phyloP scores from a whole-genome alignment of 2,113 vertebrate species.

The Eclectus roratus region DNA sequence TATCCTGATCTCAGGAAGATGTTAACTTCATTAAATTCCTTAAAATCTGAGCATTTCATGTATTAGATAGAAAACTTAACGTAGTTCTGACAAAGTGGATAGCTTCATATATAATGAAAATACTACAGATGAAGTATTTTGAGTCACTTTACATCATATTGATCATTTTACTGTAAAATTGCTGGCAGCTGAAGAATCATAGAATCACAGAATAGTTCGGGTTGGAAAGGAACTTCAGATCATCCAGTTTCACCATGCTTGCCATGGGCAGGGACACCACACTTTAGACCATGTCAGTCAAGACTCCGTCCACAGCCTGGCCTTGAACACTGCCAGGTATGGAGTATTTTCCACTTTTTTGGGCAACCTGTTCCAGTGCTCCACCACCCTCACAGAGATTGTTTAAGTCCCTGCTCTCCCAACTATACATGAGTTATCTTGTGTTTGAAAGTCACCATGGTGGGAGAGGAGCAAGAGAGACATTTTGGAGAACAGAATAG shows the following conservation, averaged over 20 bases:
- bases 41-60: background rate
- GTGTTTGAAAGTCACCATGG: background rate
- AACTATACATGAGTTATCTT: background rate
- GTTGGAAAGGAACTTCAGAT: background rate
- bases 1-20: background rate
- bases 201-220: background rate
- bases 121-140: background rate
- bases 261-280: background rate
- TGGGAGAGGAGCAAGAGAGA: background rate
- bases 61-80: background rate
- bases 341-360: background rate
- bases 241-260: background rate
- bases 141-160: background rate
- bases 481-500: background rate
- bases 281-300: background rate
- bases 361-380: background rate
- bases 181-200: background rate
- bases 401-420: background rate
- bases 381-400: background rate
- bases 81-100: background rate
- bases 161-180: background rate
- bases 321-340: background rate
- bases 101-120: background rate
- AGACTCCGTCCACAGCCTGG: background rate
- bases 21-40: background rate